Evolutionary conservation across 2,888 invertebrate species (phyloP).

Genomic region (Clitarchus hookeri): DNA sequence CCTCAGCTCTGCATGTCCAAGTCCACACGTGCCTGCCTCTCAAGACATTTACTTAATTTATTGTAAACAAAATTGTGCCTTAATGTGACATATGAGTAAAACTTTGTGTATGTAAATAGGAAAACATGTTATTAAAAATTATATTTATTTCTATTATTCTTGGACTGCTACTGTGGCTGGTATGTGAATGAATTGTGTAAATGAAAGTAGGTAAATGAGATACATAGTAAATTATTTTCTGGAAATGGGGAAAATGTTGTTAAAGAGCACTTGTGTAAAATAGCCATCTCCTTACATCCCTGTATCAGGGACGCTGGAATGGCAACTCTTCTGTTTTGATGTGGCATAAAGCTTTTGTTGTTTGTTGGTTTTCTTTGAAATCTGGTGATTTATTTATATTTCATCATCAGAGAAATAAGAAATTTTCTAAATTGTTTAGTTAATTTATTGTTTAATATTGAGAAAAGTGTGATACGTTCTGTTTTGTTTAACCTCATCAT

Average conservation of each 20-base stretch:
- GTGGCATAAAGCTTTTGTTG: not conserved
- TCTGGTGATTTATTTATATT: not conserved
- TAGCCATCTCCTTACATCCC: not conserved
- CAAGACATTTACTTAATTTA: constrained; percentile 7
- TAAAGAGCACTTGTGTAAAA: not conserved
- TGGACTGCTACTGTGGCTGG: constrained; percentile 14
- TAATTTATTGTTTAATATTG: not conserved
- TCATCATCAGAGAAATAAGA: not conserved
- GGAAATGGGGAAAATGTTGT: not conserved
- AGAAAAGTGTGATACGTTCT: not conserved
- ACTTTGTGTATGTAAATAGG: not conserved
- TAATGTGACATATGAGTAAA: not conserved
- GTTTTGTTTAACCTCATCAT: not conserved
- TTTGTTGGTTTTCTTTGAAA: not conserved
- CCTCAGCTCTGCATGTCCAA: not conserved
- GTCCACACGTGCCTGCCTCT: not conserved
- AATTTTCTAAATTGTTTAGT: not conserved
- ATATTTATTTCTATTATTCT: constrained; percentile 6
- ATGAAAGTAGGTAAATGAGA: not conserved
- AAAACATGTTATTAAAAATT: constrained; percentile 3
- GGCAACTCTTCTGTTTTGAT: not conserved
- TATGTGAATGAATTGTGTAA: constrained; percentile 6
- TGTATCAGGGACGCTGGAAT: not conserved
- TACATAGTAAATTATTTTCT: constrained; percentile 2
- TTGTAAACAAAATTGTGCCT: constrained; percentile 4